These are phyloP conservation scores for Calidris pugnax DNA, from an alignment of 2,113 vertebrate genomes.

Conservation along the genomic window DNA sequence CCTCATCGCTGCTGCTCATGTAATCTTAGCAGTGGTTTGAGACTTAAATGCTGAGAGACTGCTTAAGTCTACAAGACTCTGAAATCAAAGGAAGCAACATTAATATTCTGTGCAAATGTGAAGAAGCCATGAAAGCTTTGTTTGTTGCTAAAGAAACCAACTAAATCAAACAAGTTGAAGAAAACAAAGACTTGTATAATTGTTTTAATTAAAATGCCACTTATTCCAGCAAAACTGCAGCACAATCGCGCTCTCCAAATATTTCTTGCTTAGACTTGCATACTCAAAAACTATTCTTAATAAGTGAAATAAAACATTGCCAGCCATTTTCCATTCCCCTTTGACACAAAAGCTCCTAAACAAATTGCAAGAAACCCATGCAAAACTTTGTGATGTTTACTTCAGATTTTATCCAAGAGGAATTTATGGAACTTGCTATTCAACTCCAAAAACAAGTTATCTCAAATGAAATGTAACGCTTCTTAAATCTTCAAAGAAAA, in stretches of 20 bases:
- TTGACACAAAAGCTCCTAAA: conserved; percentile 30
- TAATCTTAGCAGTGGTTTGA: neutral
- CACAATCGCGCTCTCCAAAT: neutral
- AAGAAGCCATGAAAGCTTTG: conserved; percentile 35
- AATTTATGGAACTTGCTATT: conserved; percentile 40
- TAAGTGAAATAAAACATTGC: conserved; percentile 22
- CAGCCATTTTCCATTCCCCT: conserved; percentile 17
- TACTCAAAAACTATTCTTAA: neutral
- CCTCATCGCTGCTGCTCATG: neutral
- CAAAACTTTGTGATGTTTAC: conserved; percentile 52
- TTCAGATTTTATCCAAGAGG: conserved; percentile 52
- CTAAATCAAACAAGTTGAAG: conserved; percentile 43
- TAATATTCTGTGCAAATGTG: conserved; percentile 24
- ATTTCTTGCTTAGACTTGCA: conserved; percentile 16
- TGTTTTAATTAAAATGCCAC: conserved; percentile 65
- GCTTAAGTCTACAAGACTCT: neutral
- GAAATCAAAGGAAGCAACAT: conserved; percentile 13
- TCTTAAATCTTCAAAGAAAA: conserved; percentile 32
- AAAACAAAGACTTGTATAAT: conserved; percentile 63
- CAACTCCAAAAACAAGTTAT: conserved; percentile 17
- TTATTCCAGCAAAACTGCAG: conserved; percentile 19
- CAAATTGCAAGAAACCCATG: conserved; percentile 38
- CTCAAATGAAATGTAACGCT: neutral
- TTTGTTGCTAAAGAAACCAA: conserved; percentile 38
- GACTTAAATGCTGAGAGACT: neutral